Conservation (phyloP, 2,888 invertebrate genomes). For the Noctua janthe region DNA sequence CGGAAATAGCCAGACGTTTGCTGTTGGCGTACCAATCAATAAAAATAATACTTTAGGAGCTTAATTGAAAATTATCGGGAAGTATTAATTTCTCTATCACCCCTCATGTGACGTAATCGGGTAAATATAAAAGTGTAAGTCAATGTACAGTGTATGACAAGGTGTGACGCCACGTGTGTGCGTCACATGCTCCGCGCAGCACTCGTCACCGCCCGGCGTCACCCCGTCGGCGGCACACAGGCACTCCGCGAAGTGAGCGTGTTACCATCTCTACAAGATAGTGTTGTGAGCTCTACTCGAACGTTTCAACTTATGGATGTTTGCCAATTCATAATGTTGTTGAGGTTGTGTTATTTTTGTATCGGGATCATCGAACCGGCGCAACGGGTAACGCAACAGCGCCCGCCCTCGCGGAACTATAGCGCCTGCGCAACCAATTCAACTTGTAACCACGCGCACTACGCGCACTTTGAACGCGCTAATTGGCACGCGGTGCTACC, state of each 20-base stretch:
- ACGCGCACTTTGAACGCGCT: background rate
- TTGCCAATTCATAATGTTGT: constrained; percentile 59
- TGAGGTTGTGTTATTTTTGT: constrained; percentile 62
- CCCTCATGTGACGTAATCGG: too few species aligned
- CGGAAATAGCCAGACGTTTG: too few species aligned
- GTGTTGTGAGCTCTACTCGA: constrained; percentile 21
- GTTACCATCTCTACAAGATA: constrained; percentile 19
- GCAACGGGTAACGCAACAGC: constrained; percentile 15
- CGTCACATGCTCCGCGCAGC: background rate
- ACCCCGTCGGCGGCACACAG: background rate
- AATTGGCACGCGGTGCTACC: background rate
- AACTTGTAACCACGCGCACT: too few species aligned
- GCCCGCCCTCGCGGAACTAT: background rate
- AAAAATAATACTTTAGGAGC: too few species aligned
- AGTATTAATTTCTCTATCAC: background rate
- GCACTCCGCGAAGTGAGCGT: background rate
- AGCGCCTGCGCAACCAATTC: background rate
- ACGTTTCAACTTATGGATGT: constrained; percentile 50
- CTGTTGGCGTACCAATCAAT: too few species aligned
- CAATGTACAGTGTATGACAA: too few species aligned
- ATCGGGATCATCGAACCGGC: constrained; percentile 58
- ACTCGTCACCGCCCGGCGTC: background rate
- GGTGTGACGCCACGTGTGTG: background rate
- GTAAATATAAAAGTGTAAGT: too few species aligned
- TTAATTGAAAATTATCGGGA: too few species aligned